Conservation (phyloP, 2,113 vertebrate species). For the Danio rerio region GRCz12tu NC_133183.1:43503001-43503500, state of each 20-base stretch:
- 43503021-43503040: constrained; percentile 4
- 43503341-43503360: constrained; percentile 41
- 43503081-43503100: background rate
- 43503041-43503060: constrained; percentile 35
- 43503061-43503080: constrained; percentile 17
- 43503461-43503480: constrained; percentile 56
- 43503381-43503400: constrained; percentile 70
- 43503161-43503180: constrained; percentile 75
- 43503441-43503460: constrained; percentile 64
- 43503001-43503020: background rate
- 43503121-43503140: constrained; percentile 34
- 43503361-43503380: constrained; percentile 66
- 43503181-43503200: constrained; percentile 54
- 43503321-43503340: constrained; percentile 24
- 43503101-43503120: constrained; percentile 29
- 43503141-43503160: constrained; percentile 72
- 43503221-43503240: constrained; percentile 74
- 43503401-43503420: constrained; percentile 62
- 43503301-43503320: constrained; percentile 54
- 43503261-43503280: constrained; percentile 53
- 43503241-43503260: constrained; percentile 68
- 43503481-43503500: constrained; percentile 39
- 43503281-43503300: constrained; percentile 57
- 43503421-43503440: constrained; percentile 59
- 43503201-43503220: constrained; percentile 39